Evolutionary conservation across 2,888 invertebrate species (phyloP), one percentile per base, ranked within the genome.

Genomic region (Drosophila pegasa): DNA sequence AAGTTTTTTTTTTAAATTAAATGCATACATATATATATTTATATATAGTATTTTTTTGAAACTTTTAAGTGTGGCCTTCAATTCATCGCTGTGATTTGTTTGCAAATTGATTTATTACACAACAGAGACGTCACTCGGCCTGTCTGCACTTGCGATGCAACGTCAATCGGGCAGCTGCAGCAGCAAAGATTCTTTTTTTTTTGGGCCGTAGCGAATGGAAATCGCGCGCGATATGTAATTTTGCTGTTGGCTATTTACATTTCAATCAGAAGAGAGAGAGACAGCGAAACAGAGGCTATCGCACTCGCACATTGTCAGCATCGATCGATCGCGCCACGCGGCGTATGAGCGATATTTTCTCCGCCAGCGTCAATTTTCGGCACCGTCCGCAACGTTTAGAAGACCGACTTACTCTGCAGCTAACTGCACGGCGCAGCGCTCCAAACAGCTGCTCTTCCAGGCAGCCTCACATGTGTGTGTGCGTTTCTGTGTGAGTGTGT

Each of bases 341-440:
- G 77, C 87, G 78, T 84, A 84, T 88, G 75, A 71, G 80, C 75
- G 56, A 78, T 75, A 20, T 55, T 25, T 43, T n/a, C 1, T 41
- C 14, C 16, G 50, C 35, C 40, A 31, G 55, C 43, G 37, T 27
- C 45, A 52, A 45, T 41, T 50, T 52, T 45, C 35, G 50, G 41
- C 20, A 47, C 43, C 80, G 85, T 88, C 83, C 83, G 83, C 45
- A 68, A 69, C 55, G 80, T 65, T 70, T 66, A 87, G 67, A 85
- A 87, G 81, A 87, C 89, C 74, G 89, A 87, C 89, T 88, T 87
- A 86, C 70, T 84, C 83, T 86, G 85, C 77, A 70, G 54, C 51
- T 22, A 71, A 71, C 68, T 79, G 82, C 81, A 81, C 54, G 66
- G 75, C 72, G 54, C 58, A 75, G 47, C 59, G 66, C 75, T 73